Evolutionary conservation across 35 echinoderm and acorn worm genomes (phyloP), one percentile per base, ranked within the genome.

Genomic region (Ptychodera flava): DNA sequence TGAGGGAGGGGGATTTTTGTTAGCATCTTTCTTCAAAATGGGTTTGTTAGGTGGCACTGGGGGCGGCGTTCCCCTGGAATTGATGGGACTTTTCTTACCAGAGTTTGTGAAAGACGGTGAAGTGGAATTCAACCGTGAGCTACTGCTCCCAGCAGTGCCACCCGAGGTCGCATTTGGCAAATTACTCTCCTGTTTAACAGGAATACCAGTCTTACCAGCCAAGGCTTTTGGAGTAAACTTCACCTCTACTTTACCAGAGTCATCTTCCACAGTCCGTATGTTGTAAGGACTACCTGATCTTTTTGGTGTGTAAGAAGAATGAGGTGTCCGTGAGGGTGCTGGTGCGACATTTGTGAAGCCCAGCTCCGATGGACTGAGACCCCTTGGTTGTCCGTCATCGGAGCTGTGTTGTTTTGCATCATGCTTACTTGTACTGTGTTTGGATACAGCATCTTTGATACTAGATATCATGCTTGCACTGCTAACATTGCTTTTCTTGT

Each of bases 1-100:
- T 76, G 86, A 79, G 33, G 92, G 86, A 77, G 76, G 88, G 82
- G 80, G 38, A 36, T 37, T 84, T 36, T 33, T 90, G 91, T 85
- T 89, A 88, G 90, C 85, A 91, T 84, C 85, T 89, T 97, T 93
- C 88, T 93, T 98, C 86, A 98, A 82, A 85, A 92, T 92, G 77
- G 95, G 95, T 88, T 98, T 98, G 82, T 98, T 98, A 83, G 95
- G 95, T 34, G 93, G 93, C 35, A 98, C 83, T 53, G 92, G 95
- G 78, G 92, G 95, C 80, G 95, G 95, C 29, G 90, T 94, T 88
- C 92, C 92, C 89, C 92, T 32, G 78, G 92, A 64, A 22, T 64
- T 64, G 45, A 64, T 6, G 6, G 45, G 45, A 64, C 45, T 64
- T 22, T 64, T 64, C 45, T 64, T 64, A 64, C 45, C 45, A 22